Conservation (phyloP, 2,888 invertebrate species). For the Priapulus caudatus region DNA sequence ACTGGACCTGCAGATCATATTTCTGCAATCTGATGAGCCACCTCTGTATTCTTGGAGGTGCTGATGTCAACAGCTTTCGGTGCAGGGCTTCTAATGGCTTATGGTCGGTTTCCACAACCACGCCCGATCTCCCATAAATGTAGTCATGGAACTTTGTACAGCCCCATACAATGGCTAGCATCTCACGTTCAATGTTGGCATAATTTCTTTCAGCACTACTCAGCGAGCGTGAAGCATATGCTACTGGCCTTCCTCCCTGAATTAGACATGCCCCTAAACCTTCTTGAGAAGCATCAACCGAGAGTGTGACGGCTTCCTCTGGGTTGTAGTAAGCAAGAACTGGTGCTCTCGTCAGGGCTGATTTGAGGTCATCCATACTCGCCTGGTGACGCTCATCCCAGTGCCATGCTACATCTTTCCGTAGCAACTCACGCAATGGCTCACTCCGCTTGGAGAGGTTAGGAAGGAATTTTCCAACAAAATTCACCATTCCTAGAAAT, state of each 20-base stretch:
- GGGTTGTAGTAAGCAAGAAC: constrained; percentile 29
- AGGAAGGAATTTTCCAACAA: too few species aligned
- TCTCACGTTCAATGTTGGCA: too few species aligned
- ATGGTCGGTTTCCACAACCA: constrained; percentile 35
- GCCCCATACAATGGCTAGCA: too few species aligned
- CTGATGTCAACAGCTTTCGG: constrained; percentile 30
- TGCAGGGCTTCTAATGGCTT: constrained; percentile 33
- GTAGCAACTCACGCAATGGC: constrained; percentile 4
- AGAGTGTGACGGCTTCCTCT: constrained; percentile 18
- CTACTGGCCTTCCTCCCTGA: constrained; percentile 29
- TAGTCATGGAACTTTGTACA: too few species aligned
- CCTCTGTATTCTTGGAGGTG: too few species aligned
- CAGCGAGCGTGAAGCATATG: constrained; percentile 31
- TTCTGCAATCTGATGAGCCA: too few species aligned
- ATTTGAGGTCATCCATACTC: too few species aligned
- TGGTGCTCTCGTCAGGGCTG: constrained; percentile 25
- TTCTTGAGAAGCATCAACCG: constrained; percentile 30
- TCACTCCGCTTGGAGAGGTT: constrained; percentile 9
- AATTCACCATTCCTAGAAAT: constrained; percentile 14
- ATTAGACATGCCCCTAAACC: constrained; percentile 31
- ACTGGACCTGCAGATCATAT: constrained; percentile 25
- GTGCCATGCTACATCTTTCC: constrained; percentile 6
- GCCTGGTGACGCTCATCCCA: constrained; percentile 11
- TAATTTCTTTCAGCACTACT: too few species aligned
- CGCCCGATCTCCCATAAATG: too few species aligned